Base-by-base conservation (phyloP, 1,140 invertebrate genomes). In the Calliphora vicina region DNA sequence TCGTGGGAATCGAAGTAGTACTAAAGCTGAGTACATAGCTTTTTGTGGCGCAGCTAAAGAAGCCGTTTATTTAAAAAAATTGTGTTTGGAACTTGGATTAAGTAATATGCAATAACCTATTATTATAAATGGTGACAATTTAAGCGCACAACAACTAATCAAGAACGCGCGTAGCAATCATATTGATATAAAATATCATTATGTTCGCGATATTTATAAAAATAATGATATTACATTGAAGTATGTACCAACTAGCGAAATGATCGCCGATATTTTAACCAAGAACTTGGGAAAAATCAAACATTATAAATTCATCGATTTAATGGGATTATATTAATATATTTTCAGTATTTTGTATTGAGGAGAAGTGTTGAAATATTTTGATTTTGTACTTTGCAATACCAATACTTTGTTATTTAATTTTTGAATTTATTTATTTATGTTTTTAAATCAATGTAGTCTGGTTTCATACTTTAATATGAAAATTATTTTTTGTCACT, bases 41-140 rank as follows among this genome's bases (percentile, higher is more conserved):
- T 20, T 82, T 45, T 12, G 71, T 29, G n/a, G 42, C 17, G 82
- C 82, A 5, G 23, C 43, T 25, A 82, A 82, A 50, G 43, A 82
- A 82, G 82, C 72, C 17, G 26, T 82, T 23, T 82, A 83, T 71
- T 3, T 84, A 27, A 73, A 17, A 13, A 12, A 82, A 13, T 76
- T 86, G 23, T 74, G 74, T 1, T 43, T 29, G 5, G 83, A 86
- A 29, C 23, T 86, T 72, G 83, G 81, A 23, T n/a, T 42, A 23
- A 35, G 5, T 43, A 42, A 10, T 17, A 42, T 6, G 1, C 9
- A 25, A 12, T 25, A 81, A 12, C 27, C 67, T 0, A 23, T 82
- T 12, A 72, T 13, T n/a, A 17, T 82, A 25, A 12, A 29, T 20
- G 57, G 57, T 67, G 80, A 72, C 26, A 71, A 82, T 27, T 13